A percentile compares a stretch with the other conserved stretches of the same genome.
These are phyloP conservation scores for Notarius quadriscutis DNA, from an alignment of 2,113 vertebrate genomes.

Conservation along the genomic window DNA sequence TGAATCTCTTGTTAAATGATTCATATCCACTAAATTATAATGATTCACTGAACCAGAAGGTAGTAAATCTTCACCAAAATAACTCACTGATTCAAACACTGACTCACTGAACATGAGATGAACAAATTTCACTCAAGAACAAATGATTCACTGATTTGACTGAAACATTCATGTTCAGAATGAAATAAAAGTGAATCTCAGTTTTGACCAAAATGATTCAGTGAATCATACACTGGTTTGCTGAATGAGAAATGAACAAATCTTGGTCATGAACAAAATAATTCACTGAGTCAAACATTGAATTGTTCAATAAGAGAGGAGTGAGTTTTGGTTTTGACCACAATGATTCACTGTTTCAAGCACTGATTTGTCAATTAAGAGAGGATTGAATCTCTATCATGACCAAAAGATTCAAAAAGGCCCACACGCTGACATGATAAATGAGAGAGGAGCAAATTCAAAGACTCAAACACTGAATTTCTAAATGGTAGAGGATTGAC, in stretches of 20 bases:
- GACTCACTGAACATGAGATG: background rate
- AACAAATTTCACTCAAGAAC: background rate
- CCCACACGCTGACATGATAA: background rate
- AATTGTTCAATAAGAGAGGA: background rate
- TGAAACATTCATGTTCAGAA: background rate
- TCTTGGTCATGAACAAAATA: background rate
- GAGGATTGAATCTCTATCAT: background rate
- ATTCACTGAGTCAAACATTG: background rate
- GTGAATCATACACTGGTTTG: background rate
- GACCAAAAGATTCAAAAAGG: background rate
- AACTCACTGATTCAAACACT: background rate
- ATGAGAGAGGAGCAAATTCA: background rate
- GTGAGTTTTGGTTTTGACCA: background rate
- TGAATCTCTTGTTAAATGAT: background rate
- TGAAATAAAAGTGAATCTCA: background rate
- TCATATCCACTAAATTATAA: background rate
- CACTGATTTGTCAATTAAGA: background rate
- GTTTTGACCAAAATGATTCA: background rate
- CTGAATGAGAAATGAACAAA: background rate
- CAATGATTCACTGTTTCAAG: background rate
- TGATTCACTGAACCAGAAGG: background rate
- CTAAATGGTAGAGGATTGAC: background rate
- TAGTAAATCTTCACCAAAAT: background rate
- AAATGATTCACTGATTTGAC: background rate
- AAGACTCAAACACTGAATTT: background rate